Evolutionary conservation across 2,797 vertebrate species (phyloP).

Genomic region (Anguilla megastoma): DNA sequence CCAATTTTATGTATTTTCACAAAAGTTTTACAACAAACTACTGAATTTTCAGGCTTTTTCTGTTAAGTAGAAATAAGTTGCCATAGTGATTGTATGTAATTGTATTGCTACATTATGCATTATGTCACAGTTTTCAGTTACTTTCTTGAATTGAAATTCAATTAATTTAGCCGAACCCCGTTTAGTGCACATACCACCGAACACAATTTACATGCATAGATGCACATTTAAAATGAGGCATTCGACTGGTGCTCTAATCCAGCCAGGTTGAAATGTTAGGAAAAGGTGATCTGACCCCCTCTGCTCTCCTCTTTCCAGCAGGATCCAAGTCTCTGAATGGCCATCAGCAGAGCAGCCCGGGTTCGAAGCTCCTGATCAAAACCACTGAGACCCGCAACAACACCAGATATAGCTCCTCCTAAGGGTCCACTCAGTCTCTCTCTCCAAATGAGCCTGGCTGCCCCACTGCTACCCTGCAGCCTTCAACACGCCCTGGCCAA

Average conservation of each 20-base stretch:
- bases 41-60: neutral
- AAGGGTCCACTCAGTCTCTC: constrained; percentile 34
- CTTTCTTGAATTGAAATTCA: neutral
- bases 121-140: neutral
- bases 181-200: neutral
- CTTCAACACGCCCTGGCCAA: neutral
- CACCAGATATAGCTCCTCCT: constrained; percentile 62
- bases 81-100: neutral
- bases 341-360: constrained; percentile 49
- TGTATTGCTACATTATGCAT: neutral
- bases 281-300: neutral
- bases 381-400: constrained; percentile 65
- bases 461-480: neutral
- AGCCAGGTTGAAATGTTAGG: neutral
- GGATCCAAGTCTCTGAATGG: constrained; percentile 59
- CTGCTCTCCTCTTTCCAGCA: constrained; percentile 26
- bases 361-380: constrained; percentile 67
- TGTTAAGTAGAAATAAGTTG: neutral
- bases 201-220: neutral
- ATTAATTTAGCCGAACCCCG: neutral
- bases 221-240: neutral
- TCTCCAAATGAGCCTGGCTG: neutral
- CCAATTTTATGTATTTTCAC: neutral
- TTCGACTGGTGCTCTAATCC: neutral
- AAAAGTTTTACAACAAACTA: neutral